Conservation (phyloP, 1,140 invertebrate genomes). For the Drosophila insularis region DNA sequence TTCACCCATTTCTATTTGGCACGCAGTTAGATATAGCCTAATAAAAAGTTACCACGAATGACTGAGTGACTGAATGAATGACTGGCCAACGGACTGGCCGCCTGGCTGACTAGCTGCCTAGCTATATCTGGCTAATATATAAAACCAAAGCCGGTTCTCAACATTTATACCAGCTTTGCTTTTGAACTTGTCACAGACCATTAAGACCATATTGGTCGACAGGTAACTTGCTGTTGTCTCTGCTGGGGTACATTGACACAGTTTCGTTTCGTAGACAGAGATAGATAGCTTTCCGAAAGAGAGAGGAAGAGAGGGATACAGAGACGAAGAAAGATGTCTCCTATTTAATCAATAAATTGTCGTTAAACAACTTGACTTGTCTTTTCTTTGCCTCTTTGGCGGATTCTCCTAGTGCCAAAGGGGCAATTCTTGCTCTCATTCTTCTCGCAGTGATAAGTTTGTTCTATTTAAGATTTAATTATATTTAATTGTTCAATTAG, state of each 20-base stretch:
- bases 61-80: slow-evolving; percentile 24
- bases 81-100: slow-evolving; percentile 3
- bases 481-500: slow-evolving; percentile 71
- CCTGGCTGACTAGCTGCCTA: neutral
- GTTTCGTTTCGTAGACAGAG: slow-evolving; percentile 36
- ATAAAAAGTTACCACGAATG: slow-evolving; percentile 56
- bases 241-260: slow-evolving; percentile 68
- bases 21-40: slow-evolving; percentile 66
- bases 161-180: slow-evolving; percentile 31
- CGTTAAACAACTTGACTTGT: slow-evolving; percentile 26
- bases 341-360: slow-evolving; percentile 66
- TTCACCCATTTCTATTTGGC: slow-evolving; percentile 60
- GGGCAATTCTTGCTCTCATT: slow-evolving; percentile 49
- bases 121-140: slow-evolving; percentile 33
- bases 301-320: slow-evolving; percentile 5
- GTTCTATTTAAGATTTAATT: slow-evolving; percentile 51
- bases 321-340: slow-evolving; percentile 1
- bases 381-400: slow-evolving; percentile 11
- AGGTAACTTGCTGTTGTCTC: slow-evolving; percentile 69
- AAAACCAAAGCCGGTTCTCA: slow-evolving; percentile 59
- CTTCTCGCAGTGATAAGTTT: slow-evolving; percentile 29
- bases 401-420: slow-evolving; percentile 49
- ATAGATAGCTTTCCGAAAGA: neutral
- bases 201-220: slow-evolving; percentile 70
- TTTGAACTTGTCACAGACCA: slow-evolving; percentile 77